These are phyloP conservation scores for Meloidogyne hapla DNA, from an alignment of 1,140 invertebrate species.

Conservation along the genomic window DNA sequence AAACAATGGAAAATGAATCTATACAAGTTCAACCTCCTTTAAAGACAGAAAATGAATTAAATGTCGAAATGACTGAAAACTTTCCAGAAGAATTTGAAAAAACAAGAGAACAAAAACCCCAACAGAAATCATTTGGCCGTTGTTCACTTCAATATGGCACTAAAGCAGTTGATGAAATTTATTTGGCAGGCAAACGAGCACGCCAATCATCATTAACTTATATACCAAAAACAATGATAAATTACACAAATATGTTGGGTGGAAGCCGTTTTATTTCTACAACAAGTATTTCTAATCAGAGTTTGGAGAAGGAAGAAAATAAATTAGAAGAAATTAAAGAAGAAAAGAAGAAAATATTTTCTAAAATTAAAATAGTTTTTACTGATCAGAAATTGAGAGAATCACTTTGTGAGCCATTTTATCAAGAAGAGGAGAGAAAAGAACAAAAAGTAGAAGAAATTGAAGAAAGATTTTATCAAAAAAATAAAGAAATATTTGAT, in stretches of 20 bases:
- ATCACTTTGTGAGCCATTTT: conserved; percentile 18
- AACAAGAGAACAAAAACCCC: not conserved
- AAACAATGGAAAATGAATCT: not conserved
- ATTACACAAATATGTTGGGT: not conserved
- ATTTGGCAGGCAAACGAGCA: not conserved
- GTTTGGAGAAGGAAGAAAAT: not conserved
- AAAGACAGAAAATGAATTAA: too few relatives aligned
- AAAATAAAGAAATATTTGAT: not conserved
- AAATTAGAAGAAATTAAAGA: not conserved
- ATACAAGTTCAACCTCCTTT: not conserved
- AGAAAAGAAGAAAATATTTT: conserved; percentile 9
- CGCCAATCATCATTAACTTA: not conserved
- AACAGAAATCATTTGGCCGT: not conserved
- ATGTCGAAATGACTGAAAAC: too few relatives aligned
- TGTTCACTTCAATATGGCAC: not conserved
- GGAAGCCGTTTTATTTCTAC: not conserved
- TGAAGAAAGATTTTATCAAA: not conserved
- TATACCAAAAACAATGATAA: not conserved
- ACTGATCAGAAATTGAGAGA: conserved; percentile 24
- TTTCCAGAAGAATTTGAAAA: not conserved
- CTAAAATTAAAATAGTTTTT: conserved; percentile 29
- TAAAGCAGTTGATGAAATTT: not conserved
- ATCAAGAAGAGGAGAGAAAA: conserved; percentile 13
- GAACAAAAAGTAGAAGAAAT: not conserved
- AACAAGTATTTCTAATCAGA: not conserved